phyloP scores from a whole-genome alignment of 2,888 invertebrate genomes.

The Agriopis leucophaearia region DNA sequence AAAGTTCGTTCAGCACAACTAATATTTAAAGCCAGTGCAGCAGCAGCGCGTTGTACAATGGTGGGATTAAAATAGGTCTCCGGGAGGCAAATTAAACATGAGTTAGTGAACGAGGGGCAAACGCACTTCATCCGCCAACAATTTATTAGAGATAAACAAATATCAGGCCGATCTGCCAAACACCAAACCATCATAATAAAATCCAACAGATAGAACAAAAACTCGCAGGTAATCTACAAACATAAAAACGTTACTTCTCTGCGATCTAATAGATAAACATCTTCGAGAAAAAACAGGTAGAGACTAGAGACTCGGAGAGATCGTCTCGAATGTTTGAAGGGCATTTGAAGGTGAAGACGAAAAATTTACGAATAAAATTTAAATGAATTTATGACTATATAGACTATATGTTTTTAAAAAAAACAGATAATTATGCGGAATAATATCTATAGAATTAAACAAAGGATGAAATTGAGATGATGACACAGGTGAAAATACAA shows the following conservation, averaged over 20 bases:
- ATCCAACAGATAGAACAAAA: not conserved
- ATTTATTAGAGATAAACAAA: not conserved
- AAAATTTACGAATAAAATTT: constrained; percentile 22
- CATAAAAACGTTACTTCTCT: constrained; percentile 37
- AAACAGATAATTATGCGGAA: not conserved
- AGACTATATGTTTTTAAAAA: too few species aligned
- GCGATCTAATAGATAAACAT: constrained; percentile 23
- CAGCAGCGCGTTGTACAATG: constrained; percentile 1
- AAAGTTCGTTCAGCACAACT: constrained; percentile 9
- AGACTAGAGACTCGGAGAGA: constrained; percentile 40
- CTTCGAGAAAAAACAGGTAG: constrained; percentile 48
- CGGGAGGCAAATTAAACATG: constrained; percentile 12
- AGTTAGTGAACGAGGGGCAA: constrained; percentile 3
- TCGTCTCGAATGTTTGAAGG: constrained; percentile 54
- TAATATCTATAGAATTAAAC: constrained; percentile 7
- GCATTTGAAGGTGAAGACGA: constrained; percentile 65
- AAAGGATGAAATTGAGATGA: constrained; percentile 33
- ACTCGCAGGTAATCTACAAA: constrained; percentile 32
- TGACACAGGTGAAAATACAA: constrained; percentile 34
- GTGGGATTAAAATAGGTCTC: constrained; percentile 17
- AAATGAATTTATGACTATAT: constrained; percentile 15
- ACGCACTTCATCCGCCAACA: not conserved
- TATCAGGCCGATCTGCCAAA: not conserved
- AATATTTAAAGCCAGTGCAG: constrained; percentile 8
- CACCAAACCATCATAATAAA: constrained; percentile 1